Percentiles rank a stretch among this genome's conserved stretches.
These are phyloP conservation scores for Lynx canadensis DNA, from an alignment of 2,113 vertebrate genomes.

Conservation along the genomic window DNA sequence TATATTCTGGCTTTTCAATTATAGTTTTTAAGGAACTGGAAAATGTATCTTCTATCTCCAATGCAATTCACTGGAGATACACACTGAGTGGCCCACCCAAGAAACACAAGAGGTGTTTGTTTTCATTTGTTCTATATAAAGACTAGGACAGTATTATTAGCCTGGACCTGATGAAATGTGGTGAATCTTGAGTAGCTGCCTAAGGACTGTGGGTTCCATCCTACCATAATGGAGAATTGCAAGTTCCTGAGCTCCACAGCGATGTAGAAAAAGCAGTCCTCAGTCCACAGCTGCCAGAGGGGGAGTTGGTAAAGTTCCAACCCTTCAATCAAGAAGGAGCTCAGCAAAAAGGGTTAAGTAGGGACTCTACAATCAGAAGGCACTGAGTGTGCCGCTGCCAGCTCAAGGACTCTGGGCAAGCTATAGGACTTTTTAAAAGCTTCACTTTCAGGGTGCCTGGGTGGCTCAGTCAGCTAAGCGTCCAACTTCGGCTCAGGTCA, in stretches of 20 bases:
- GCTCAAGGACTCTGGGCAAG: not conserved
- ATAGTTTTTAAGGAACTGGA: not conserved
- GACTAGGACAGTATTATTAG: not conserved
- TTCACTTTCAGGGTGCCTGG: not conserved
- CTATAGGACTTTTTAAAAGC: not conserved
- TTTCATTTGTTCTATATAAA: constrained; percentile 2
- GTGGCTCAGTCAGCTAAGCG: too few relatives aligned
- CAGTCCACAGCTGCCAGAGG: not conserved
- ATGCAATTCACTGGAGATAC: not conserved
- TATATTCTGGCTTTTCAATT: constrained; percentile 19
- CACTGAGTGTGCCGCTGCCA: not conserved
- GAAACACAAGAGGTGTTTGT: not conserved
- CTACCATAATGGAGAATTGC: not conserved
- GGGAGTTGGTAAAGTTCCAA: not conserved
- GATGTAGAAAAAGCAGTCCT: not conserved
- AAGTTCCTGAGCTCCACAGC: not conserved
- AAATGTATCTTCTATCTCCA: not conserved
- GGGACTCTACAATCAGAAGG: not conserved
- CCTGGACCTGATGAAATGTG: not conserved
- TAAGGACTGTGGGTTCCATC: not conserved
- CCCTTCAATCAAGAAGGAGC: not conserved
- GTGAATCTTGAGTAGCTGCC: not conserved
- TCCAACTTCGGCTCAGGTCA: too few relatives aligned
- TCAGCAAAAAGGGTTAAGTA: not conserved
- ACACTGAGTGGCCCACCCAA: not conserved